A percentile compares a stretch with the other conserved stretches of the same genome.
Conservation (phyloP, 2,797 vertebrate genomes). For the Pyrocephalus nanus region DNA sequence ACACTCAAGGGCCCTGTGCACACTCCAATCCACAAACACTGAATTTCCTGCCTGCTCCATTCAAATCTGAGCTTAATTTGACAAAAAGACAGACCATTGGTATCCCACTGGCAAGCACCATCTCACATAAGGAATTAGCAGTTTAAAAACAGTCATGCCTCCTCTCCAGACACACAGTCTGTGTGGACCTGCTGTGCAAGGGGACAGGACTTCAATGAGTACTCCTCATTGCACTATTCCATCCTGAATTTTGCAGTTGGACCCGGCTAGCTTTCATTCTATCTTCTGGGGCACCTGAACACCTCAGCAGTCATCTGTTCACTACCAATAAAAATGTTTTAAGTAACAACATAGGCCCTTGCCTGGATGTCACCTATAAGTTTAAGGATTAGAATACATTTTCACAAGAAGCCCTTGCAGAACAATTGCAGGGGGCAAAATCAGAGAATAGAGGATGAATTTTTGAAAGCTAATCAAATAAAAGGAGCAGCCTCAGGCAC, state of each 20-base stretch:
- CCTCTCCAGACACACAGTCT: neutral
- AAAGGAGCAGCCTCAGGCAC: neutral
- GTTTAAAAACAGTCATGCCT: neutral
- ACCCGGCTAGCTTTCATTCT: neutral
- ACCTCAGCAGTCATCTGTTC: neutral
- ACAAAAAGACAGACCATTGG: neutral
- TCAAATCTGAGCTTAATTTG: neutral
- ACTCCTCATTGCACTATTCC: neutral
- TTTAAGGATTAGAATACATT: neutral
- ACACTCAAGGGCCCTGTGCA: neutral
- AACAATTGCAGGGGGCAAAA: neutral
- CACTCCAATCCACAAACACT: neutral
- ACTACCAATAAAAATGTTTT: neutral
- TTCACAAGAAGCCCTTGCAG: neutral
- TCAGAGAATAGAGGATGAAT: accelerated
- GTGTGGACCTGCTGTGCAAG: neutral
- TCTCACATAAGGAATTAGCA: neutral
- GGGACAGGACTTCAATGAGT: accelerated
- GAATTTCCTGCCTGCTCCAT: neutral
- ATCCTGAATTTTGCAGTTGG: neutral
- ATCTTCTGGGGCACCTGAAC: neutral
- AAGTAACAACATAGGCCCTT: neutral
- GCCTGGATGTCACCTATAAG: neutral
- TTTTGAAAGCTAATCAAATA: slow-evolving; percentile 3
- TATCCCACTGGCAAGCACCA: neutral